Conservation (phyloP, 2,113 vertebrate genomes). For the Gopherus evgoodei region DNA sequence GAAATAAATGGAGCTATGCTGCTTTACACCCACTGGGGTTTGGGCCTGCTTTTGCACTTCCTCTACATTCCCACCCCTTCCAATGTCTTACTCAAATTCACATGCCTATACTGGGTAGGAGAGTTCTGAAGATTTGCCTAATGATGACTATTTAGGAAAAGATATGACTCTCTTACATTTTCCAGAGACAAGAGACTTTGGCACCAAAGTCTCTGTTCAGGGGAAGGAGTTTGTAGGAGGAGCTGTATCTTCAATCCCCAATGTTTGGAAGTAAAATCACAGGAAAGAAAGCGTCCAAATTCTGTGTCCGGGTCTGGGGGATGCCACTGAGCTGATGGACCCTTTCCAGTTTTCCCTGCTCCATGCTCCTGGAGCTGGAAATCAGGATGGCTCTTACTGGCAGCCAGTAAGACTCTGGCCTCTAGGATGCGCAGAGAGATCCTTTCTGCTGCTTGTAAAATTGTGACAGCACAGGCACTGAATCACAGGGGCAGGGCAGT, state of each 20-base stretch:
- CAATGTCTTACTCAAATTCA: neutral
- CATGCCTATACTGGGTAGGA: neutral
- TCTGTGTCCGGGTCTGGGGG: neutral
- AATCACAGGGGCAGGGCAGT: neutral
- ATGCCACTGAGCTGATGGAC: neutral
- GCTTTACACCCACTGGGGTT: neutral
- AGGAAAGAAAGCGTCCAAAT: neutral
- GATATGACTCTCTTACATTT: neutral
- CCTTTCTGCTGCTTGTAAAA: neutral
- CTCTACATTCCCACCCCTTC: neutral
- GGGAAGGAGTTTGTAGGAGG: neutral
- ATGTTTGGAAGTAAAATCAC: neutral
- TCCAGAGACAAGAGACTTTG: rapidly evolving
- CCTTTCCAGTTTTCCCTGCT: neutral
- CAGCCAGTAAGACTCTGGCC: neutral
- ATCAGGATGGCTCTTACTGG: neutral
- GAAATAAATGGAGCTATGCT: neutral
- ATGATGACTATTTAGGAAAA: neutral
- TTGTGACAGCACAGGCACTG: neutral
- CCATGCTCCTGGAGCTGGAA: neutral
- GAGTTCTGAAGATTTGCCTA: neutral
- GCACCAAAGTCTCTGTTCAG: neutral
- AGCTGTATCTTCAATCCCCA: rapidly evolving
- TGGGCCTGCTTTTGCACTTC: neutral
- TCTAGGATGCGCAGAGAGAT: neutral